A percentile compares a stretch with the other conserved stretches of the same genome.
phyloP scores from a whole-genome alignment of 2,113 vertebrate species.

The Nothocercus nigrocapillus region DNA sequence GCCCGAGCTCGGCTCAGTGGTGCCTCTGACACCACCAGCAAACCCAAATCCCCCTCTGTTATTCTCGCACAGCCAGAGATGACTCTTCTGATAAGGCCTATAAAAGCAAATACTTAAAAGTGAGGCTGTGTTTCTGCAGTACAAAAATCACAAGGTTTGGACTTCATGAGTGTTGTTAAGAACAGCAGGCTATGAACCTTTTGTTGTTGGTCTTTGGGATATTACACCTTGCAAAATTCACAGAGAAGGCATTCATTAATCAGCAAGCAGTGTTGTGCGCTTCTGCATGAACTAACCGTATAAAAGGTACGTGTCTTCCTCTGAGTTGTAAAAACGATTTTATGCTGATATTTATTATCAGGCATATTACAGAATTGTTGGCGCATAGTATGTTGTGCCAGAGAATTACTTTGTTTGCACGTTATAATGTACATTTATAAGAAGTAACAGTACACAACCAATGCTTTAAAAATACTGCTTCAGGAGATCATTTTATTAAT shows the following conservation, averaged over 20 bases:
- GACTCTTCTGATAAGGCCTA: not conserved
- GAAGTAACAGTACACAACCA: conserved; percentile 59
- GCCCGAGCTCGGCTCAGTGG: not conserved
- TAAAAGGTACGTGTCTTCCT: not conserved
- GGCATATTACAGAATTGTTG: not conserved
- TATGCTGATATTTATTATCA: not conserved
- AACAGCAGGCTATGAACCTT: not conserved
- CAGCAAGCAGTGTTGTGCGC: not conserved
- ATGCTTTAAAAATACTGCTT: conserved; percentile 45
- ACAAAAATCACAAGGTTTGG: not conserved
- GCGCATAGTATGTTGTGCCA: not conserved
- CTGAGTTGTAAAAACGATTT: not conserved
- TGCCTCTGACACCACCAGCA: not conserved
- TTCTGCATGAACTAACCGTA: conserved; percentile 15
- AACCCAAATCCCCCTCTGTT: not conserved
- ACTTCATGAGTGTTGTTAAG: not conserved
- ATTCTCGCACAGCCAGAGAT: not conserved
- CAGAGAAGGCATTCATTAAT: not conserved
- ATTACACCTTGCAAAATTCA: not conserved
- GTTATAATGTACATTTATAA: conserved; percentile 9
- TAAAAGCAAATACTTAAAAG: not conserved
- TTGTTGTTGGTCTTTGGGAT: not conserved
- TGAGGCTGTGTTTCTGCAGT: not conserved
- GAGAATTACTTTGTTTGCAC: conserved; percentile 25
- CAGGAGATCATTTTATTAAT: conserved; percentile 77